Percentiles rank a stretch among this genome's conserved stretches.
Evolutionary conservation across 2,888 invertebrate species (phyloP).

Genomic region (Hypsopygia costalis): DNA sequence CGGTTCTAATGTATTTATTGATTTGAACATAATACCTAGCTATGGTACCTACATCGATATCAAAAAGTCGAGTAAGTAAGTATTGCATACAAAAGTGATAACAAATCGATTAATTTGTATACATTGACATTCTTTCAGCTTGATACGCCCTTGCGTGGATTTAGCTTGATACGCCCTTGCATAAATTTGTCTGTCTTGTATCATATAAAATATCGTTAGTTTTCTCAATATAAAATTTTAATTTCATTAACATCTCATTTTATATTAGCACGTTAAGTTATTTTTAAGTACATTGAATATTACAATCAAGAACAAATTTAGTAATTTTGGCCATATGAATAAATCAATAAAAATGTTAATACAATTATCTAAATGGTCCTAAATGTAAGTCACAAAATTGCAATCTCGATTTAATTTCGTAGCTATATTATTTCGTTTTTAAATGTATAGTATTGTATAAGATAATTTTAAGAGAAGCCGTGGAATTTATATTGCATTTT

Average conservation of each 20-base stretch:
- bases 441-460: conserved; percentile 19
- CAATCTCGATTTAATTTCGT: conserved; percentile 24
- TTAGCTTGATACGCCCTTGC: too few species aligned
- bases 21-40: too few species aligned
- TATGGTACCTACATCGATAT: too few species aligned
- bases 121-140: too few species aligned
- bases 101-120: too few species aligned
- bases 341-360: background rate
- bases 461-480: conserved; percentile 26
- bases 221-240: conserved; percentile 25
- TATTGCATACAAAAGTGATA: too few species aligned
- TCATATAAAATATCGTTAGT: too few species aligned
- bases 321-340: background rate
- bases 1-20: too few species aligned
- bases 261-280: background rate
- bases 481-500: conserved; percentile 41
- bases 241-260: background rate
- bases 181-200: too few species aligned
- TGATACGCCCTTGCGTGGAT: too few species aligned
- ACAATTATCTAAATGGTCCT: background rate
- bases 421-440: conserved; percentile 22
- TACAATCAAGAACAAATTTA: background rate
- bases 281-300: background rate
- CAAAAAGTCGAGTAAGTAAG: too few species aligned
- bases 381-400: conserved; percentile 24